Evolutionary conservation across 1,140 invertebrate species (phyloP), one percentile per base, ranked within the genome.

Genomic region (Pemphigus obesinymphae): DNA sequence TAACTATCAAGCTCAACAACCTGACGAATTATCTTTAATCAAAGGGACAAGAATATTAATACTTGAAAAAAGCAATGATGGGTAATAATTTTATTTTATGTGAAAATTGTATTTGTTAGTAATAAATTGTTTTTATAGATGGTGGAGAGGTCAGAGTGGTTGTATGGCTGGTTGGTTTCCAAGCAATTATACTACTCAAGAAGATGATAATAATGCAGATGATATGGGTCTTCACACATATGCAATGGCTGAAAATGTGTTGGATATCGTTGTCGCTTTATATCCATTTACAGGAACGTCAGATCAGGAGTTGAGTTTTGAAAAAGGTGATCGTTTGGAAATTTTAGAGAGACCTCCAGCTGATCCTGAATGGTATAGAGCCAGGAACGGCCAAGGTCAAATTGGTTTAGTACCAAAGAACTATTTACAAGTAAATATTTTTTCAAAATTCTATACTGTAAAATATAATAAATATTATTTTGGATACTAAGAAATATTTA

Each of bases 51-150:
- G 94, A 84, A 96, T 99, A 82, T 89, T 96, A 82, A 99, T 99
- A 83, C 88, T 99, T 82, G 98, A 99, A 88, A 99, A 99, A 88
- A 98, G 96, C 84, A 97, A 96, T 84, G 98, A 99, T 90, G 98
- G 85, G 87, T 88, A 85, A 85, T 85, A 13, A 29, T 43, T 13
- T 13, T 68, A 23, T 63, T 31, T 5, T 20, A 61, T n/a, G 3
- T 63, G 34, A 23, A 1, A 3, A 68, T 40, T 10, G 20, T 10
- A 34, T 63, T 63, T 63, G 7, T 10, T 17, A 34, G 34, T 63
- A 63, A 63, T 20, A 7, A 34, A 34, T 10, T 63, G 20, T 4
- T 20, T 37, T 43, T 81, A 82, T 85, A 87, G 98, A 43, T 99
- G 98, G 98, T 99, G 97, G 97, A 91, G 97, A 85, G 98, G 97